Evolutionary conservation across 2,888 invertebrate species (phyloP), one percentile per base, ranked within the genome.

Genomic region (Zootermopsis nevadensis): DNA sequence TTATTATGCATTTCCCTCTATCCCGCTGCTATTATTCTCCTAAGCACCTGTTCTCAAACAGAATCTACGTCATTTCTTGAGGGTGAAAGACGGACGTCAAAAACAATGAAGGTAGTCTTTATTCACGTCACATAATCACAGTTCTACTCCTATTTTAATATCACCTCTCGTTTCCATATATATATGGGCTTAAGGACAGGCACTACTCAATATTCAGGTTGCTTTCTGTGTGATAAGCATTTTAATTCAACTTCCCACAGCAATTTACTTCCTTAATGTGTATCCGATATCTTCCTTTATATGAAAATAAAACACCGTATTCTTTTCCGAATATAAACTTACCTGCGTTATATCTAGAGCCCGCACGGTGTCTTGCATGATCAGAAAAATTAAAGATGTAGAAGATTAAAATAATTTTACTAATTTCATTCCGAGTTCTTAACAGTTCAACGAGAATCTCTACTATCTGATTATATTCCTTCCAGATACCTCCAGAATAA

Each of bases 211-310:
- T 69, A 69, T 69, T 33, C 33, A 69, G 33, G 33, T 33, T 31
- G 27, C 33, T 69, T 15, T 31, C 66, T 55, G 77, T 55, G 77
- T 77, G 77, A 53, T 55, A 53, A 77, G 77, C 55, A 77, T 77
- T 77, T 77, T 77, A 77, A 77, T 55, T 77, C 77, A 27, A 10
- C 77, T 77, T 27, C n/a, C 30, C 72, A 19, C 27, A 76, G 38
- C 6, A 27, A 30, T 76, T 30, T 53, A 27, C 30, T 55, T 33
- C 77, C 77, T 48, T 77, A 77, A 77, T 77, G 77, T n/a, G 22
- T 77, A 55, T 77, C 55, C 77, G 55, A 77, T 77, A 77, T 3
- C 33, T 22, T 53, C 53, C 24, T 53, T 42, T 22, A 24, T n/a
- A 48, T n/a, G 60, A n/a, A 27, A 27, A 60, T 8, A 27, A 6